Base-by-base conservation (phyloP, 2,888 invertebrate genomes). In the Nomada goodeniana region DNA sequence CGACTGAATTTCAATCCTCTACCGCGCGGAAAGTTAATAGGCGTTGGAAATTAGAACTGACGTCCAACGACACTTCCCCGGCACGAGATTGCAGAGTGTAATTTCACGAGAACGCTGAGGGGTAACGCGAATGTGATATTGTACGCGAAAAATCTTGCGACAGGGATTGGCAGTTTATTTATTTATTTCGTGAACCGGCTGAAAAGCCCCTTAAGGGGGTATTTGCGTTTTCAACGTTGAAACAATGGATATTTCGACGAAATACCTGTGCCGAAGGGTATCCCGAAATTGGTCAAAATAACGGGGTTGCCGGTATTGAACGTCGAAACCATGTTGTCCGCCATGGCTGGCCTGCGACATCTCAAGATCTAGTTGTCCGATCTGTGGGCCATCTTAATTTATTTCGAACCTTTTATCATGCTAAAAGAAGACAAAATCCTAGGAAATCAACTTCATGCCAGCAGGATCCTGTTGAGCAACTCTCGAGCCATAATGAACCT, bases 391-490 rank as follows among this genome's bases (percentile, higher is more conserved):
- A 29, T 7, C 36, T 36, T 36, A 9, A 36, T 36, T 36, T 0
- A 7, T 36, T 36, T 36, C 5, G 5, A 7, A 1, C 5, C 5
- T 1, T 7, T 7, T 7, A 36, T 5, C 7, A 7, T 5, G 29
- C n/a, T 36, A n/a, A 47, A 15, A 1, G 44, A 9, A 50, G 60
- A 59, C 29, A 29, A 44, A 44, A n/a, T 53, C n/a, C 64, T 7
- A 1, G 42, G 29, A 29, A 26, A 57, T 47, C 15, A 47, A 36
- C 36, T 44, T 20, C 5, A 20, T 20, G 10, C 29, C 73, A 20
- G 18, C 29, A 57, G 20, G 36, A 73, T 73, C 67, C 67, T 67
- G 67, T 73, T 67, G n/a, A 29, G 47, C 73, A 73, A 73, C 73
- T 73, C 47, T 36, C 20, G 18, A 18, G 57, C 36, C 1, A 36